Evolutionary conservation across 2,888 invertebrate genomes (phyloP), one percentile per base, ranked within the genome.

Genomic region (Hypena proboscidalis): DNA sequence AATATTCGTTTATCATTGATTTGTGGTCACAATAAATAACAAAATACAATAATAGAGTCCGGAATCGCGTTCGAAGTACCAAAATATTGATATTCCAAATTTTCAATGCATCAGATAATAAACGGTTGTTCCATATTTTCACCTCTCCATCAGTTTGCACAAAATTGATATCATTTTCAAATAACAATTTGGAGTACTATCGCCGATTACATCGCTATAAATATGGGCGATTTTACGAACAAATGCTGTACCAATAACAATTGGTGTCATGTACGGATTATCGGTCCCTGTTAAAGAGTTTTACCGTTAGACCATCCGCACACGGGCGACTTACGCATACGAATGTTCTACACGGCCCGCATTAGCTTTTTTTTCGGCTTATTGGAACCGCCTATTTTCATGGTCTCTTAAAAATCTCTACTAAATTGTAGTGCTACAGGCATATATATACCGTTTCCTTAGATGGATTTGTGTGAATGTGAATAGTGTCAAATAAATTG

Each of bases 281-380:
- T 39, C 11, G 31, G 32, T 23, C 26, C 11, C 20, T 38, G 30
- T 30, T 45, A 29, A 38, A 45, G 35, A 45, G 42, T 43, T 47
- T 47, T 35, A 55, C 41, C 26, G 48, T 29, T 43, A n/a, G n/a
- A n/a, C n/a, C n/a, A n/a, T n/a, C n/a, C n/a, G n/a, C n/a, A n/a
- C n/a, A n/a, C n/a, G n/a, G n/a, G n/a, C n/a, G n/a, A n/a, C n/a
- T n/a, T n/a, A n/a, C n/a, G n/a, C n/a, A n/a, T n/a, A n/a, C n/a
- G n/a, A n/a, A n/a, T n/a, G n/a, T n/a, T n/a, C n/a, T n/a, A n/a
- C n/a, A n/a, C n/a, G n/a, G n/a, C n/a, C n/a, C n/a, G n/a, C n/a
- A n/a, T n/a, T n/a, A n/a, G n/a, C n/a, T n/a, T n/a, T n/a, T n/a
- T n/a, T n/a, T n/a, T n/a, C n/a, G n/a, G n/a, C n/a, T n/a, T n/a